Conservation (phyloP, 2,888 invertebrate genomes). For the Desoria tigrina region DNA sequence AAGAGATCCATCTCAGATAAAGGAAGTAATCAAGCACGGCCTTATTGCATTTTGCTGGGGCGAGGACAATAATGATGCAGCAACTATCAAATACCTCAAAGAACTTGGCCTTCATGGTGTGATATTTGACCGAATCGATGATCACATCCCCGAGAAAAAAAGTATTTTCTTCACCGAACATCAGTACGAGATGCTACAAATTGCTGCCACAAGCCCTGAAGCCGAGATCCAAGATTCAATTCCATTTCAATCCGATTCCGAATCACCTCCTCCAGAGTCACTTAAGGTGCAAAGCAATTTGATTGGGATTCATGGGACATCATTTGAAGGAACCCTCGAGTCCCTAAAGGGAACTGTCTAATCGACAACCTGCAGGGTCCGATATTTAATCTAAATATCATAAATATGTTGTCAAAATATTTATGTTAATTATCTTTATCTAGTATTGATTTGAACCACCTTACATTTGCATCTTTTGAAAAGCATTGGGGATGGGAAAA, state of each 20-base stretch:
- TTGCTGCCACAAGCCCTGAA: slow-evolving; percentile 14
- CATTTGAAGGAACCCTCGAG: too few species aligned
- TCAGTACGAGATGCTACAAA: slow-evolving; percentile 36
- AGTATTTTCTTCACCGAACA: slow-evolving; percentile 39
- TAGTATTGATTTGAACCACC: too few species aligned
- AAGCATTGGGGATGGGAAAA: too few species aligned
- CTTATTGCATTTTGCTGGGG: slow-evolving; percentile 96
- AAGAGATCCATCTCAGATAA: slow-evolving; percentile 77
- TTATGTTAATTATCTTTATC: too few species aligned
- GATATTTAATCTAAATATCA: too few species aligned
- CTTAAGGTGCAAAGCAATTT: too few species aligned
- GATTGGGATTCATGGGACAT: too few species aligned
- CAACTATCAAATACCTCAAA: slow-evolving; percentile 81
- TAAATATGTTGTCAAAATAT: too few species aligned
- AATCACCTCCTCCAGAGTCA: neutral
- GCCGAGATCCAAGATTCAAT: slow-evolving; percentile 11
- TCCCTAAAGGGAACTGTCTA: too few species aligned
- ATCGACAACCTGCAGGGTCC: too few species aligned
- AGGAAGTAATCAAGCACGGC: slow-evolving; percentile 74
- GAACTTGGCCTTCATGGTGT: slow-evolving; percentile 90
- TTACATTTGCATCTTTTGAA: too few species aligned
- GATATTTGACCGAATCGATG: slow-evolving; percentile 80
- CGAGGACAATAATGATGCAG: slow-evolving; percentile 87
- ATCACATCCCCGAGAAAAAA: slow-evolving; percentile 41
- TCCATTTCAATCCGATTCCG: neutral